phyloP scores from a whole-genome alignment of 1,140 invertebrate species.

The Limonius californicus region DNA sequence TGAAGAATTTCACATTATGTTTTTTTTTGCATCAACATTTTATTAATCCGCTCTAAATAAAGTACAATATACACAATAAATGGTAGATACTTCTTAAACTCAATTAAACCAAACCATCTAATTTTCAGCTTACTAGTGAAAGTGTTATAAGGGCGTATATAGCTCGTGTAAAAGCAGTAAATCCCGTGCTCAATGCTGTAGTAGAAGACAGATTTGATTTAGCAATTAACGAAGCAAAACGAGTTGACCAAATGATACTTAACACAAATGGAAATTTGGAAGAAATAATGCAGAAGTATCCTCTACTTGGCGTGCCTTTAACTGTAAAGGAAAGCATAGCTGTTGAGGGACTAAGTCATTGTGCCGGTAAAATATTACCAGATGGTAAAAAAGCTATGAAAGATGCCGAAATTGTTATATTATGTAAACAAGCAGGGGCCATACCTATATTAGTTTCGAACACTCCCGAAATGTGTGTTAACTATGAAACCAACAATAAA shows the following conservation, averaged over 20 bases:
- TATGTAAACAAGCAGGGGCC: conserved; percentile 72
- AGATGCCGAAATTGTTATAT: conserved; percentile 68
- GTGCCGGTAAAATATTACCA: conserved; percentile 51
- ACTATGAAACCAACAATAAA: conserved; percentile 85
- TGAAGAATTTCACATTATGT: too few relatives aligned
- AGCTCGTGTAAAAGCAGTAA: conserved; percentile 62
- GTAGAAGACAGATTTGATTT: conserved; percentile 63
- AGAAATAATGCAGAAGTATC: conserved; percentile 52
- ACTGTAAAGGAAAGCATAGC: conserved; percentile 71
- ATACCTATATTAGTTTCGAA: conserved; percentile 85
- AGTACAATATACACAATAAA: too few relatives aligned
- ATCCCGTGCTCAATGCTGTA: conserved; percentile 67
- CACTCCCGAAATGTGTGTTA: conserved; percentile 86
- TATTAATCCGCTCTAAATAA: too few relatives aligned
- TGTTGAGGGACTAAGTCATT: conserved; percentile 61
- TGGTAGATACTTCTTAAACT: too few relatives aligned
- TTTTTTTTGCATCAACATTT: too few relatives aligned
- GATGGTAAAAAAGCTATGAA: conserved; percentile 42
- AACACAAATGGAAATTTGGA: conserved; percentile 38
- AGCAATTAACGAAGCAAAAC: conserved; percentile 62
- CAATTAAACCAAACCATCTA: too few relatives aligned
- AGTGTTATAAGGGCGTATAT: conserved; percentile 63
- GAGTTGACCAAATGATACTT: conserved; percentile 55
- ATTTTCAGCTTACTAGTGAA: conserved; percentile 54
- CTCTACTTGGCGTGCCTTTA: conserved; percentile 69